phyloP scores from a whole-genome alignment of 2,113 vertebrate species.

The Cettia cetti region DNA sequence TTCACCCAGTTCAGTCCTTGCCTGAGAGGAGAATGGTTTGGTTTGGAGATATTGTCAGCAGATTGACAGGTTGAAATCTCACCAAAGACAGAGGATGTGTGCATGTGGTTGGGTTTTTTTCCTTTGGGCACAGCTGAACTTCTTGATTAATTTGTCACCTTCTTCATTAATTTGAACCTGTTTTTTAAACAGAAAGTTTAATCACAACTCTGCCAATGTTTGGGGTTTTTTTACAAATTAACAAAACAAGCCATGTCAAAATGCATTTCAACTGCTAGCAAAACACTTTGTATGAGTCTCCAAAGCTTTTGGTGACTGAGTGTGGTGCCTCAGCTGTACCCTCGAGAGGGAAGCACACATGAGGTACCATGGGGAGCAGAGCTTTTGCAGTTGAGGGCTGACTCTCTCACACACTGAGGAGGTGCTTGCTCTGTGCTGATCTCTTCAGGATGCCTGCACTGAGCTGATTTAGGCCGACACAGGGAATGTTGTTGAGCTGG shows the following conservation, averaged over 20 bases:
- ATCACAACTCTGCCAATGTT: background rate
- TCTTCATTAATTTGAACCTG: background rate
- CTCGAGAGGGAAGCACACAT: fast-evolving
- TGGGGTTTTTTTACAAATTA: background rate
- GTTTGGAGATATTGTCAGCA: background rate
- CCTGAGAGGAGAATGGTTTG: background rate
- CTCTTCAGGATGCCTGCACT: background rate
- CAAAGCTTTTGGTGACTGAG: background rate
- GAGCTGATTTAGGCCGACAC: background rate
- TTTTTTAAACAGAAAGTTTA: background rate
- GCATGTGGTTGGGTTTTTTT: background rate
- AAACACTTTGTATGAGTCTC: background rate
- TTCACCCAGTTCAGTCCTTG: background rate
- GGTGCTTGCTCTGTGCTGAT: background rate
- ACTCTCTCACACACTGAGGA: background rate
- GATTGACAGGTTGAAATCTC: background rate
- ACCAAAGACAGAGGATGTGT: background rate
- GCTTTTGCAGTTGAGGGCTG: background rate
- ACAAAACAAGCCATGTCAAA: background rate
- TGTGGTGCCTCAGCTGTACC: fast-evolving
- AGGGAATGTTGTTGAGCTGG: background rate
- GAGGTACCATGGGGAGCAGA: fast-evolving
- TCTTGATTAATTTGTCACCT: background rate
- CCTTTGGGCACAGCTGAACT: background rate
- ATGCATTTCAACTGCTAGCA: background rate